Evolutionary conservation across 2,888 invertebrate genomes (phyloP), one percentile per base, ranked within the genome.

Genomic region (Pardosa pseudoannulata): DNA sequence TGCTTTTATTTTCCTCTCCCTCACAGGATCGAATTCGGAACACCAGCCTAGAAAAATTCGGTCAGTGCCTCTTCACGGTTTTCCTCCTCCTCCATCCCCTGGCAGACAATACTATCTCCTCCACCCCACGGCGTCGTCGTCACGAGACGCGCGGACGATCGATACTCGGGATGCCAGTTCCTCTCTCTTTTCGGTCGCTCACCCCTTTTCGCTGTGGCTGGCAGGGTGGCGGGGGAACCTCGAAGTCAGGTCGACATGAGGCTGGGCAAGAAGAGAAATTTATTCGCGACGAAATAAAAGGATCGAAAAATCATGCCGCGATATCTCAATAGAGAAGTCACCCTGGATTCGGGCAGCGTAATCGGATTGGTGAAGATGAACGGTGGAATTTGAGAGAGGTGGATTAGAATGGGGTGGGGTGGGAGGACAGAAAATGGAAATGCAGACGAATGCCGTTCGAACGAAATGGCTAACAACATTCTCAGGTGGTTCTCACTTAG

Each of bases 111-210:
- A 32, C 65, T n/a, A n/a, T n/a, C n/a, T n/a, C 39, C 28, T 39
- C 32, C 27, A 28, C 75, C 28, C 29, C 31, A 32, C 67, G 46
- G 46, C 67, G 16, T 29, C 31, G 9, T 31, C 41, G 16, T 41
- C 19, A 28, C 27, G 5, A 11, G 46, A 3, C 23, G 11, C 23
- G 11, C 29, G 50, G 1, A 27, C 32, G 46, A 64, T 71, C 71
- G 64, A 79, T 79, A 62, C 32, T 29, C 28, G 31, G 65, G 39
- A 70, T 41, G 41, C 19, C 39, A 29, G 70, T 79, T 79, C 78
- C 39, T 31, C 46, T 1, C 32, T 19, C 19, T 64, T 50, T 32
- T 75, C 81, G 81, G 81, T 81, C 81, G 81, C 68, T 81, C 65
- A 81, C 81, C 81, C 62, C 75, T 41, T 70, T 70, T 13, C 19